phyloP scores from a whole-genome alignment of 2,888 invertebrate genomes.

The Augiades crinisus region DNA sequence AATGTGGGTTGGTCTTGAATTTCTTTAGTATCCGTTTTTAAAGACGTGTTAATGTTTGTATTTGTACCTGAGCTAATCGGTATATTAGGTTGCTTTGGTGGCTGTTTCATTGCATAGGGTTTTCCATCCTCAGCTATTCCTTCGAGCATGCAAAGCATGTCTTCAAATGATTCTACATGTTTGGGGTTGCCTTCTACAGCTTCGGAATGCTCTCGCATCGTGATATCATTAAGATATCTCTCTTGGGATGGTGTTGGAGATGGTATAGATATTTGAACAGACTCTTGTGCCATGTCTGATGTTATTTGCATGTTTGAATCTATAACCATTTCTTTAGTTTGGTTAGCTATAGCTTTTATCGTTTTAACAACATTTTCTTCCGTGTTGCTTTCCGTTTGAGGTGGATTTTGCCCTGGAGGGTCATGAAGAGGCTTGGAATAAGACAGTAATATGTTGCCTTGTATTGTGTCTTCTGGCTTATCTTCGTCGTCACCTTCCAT shows the following conservation, averaged over 20 bases:
- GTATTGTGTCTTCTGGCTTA: conserved; percentile 65
- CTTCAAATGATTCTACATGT: conserved; percentile 84
- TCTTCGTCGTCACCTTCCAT: conserved; percentile 75
- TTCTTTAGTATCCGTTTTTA: conserved; percentile 52
- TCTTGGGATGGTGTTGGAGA: conserved; percentile 85
- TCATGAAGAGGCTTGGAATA: conserved; percentile 57
- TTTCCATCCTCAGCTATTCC: conserved; percentile 79
- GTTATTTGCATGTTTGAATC: conserved; percentile 80
- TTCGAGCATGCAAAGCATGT: conserved; percentile 86
- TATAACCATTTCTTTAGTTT: conserved; percentile 79
- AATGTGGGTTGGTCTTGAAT: conserved; percentile 51
- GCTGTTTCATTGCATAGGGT: conserved; percentile 54
- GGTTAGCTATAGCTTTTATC: conserved; percentile 78
- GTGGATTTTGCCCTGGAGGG: conserved; percentile 41
- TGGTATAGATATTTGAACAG: conserved; percentile 84
- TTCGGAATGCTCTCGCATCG: conserved; percentile 80
- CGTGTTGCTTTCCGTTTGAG: conserved; percentile 43
- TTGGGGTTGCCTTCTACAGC: conserved; percentile 77
- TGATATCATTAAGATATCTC: conserved; percentile 83
- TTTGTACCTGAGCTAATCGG: conserved; percentile 35
- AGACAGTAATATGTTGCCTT: conserved; percentile 54
- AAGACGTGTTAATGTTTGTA: conserved; percentile 39
- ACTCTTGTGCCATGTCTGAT: conserved; percentile 82
- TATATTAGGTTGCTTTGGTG: conserved; percentile 37
- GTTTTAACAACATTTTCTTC: conserved; percentile 74